A percentile compares a stretch with the other conserved stretches of the same genome.
Evolutionary conservation across 2,113 vertebrate genomes (phyloP).

Genomic region (human): DNA sequence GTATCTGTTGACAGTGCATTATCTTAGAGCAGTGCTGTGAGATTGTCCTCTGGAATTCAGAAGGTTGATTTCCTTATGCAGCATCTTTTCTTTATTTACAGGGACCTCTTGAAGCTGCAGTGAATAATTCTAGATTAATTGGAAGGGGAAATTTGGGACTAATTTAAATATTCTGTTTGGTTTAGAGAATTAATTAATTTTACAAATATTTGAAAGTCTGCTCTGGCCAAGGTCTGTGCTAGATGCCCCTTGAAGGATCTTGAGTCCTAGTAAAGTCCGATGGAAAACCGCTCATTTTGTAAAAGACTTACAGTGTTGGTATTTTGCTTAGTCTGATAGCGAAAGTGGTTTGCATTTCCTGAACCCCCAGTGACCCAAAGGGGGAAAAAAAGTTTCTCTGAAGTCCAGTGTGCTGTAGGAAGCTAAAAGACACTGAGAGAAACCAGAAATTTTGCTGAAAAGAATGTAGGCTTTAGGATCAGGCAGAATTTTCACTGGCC

Average conservation of each 20-base stretch:
- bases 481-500: background rate
- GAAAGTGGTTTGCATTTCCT: slow-evolving; percentile 44
- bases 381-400: background rate
- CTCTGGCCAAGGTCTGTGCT: background rate
- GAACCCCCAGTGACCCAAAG: background rate
- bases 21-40: background rate
- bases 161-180: background rate
- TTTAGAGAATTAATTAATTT: slow-evolving; percentile 14
- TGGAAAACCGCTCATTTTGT: background rate
- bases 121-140: background rate
- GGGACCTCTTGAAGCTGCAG: background rate
- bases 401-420: background rate
- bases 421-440: background rate
- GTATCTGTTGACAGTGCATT: background rate
- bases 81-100: background rate
- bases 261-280: background rate
- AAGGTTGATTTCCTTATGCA: background rate
- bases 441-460: background rate
- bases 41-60: background rate
- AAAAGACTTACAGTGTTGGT: slow-evolving; percentile 22
- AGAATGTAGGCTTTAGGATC: background rate
- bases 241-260: background rate
- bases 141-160: background rate
- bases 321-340: slow-evolving; percentile 16
- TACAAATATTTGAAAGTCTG: background rate